Evolutionary conservation across 2,797 vertebrate genomes (phyloP), one percentile per base, ranked within the genome.

Genomic region (Darevskia nairensis): DNA sequence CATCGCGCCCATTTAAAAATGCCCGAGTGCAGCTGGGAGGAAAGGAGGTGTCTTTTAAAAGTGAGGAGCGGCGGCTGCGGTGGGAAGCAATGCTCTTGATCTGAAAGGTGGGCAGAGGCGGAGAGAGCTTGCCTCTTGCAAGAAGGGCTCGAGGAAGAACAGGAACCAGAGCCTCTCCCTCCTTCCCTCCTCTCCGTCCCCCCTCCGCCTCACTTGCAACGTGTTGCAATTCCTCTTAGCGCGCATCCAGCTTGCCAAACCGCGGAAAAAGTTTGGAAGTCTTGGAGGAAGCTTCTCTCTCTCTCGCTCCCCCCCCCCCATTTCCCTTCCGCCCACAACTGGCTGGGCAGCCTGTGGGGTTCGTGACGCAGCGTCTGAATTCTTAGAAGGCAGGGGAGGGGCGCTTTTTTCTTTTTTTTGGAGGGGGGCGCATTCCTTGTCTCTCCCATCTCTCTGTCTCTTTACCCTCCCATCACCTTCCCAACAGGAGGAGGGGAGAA

Each of bases 351-450:
- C 82, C 87, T 44, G 68, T 84, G 87, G 87, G 76, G 87, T 80
- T 85, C 87, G 88, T 89, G 88, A 89, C 88, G 88, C 88, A 85
- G 88, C 76, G 87, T 88, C 87, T 88, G 87, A 88, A 72, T 88
- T 64, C 87, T 88, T 79, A 50, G 80, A 25, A 68, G 80, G 59
- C 86, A 55, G 75, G 87, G 87, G 71, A 76, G 87, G 82, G 50
- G 50, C 50, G 82, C 66, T 39, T 77, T 44, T 55, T 55, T 55
- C 3, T 10, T 15, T 55, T 55, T 55, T 55, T 50, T 11, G 13
- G 50, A 55, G 50, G 69, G 72, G 86, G 72, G 69, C 72, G 50
- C n/a, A 32, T 23, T 55, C 68, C 29, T 71, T 29, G 19, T 68
- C 35, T 15, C 72, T n/a, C 21, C 55, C 46, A 29, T 69, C 39